Conservation (phyloP, 2,113 vertebrate genomes). For the Lynx canadensis region DNA sequence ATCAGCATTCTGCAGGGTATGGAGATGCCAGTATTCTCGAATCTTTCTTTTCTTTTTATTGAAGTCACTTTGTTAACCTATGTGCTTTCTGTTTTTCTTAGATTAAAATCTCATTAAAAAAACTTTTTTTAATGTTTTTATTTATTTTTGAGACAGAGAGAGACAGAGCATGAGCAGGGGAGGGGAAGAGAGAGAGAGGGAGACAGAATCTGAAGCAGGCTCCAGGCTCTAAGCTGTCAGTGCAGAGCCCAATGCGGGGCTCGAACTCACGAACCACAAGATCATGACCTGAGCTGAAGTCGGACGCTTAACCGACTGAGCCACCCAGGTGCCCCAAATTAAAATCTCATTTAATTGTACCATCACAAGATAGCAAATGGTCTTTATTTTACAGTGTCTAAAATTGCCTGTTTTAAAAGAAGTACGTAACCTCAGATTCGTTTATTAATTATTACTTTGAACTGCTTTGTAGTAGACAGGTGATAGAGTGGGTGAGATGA, state of each 20-base stretch:
- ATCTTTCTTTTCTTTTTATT: constrained; percentile 8
- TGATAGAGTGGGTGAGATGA: neutral
- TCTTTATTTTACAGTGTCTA: neutral
- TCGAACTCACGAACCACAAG: too few species aligned
- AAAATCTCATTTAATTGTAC: neutral
- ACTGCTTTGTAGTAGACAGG: neutral
- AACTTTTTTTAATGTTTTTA: too few species aligned
- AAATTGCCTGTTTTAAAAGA: constrained; percentile 10
- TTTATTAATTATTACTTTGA: neutral
- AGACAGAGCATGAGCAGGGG: too few species aligned
- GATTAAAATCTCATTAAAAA: neutral
- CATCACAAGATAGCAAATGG: neutral
- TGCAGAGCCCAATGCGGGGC: too few species aligned
- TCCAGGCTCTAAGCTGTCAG: too few species aligned
- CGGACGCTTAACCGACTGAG: too few species aligned
- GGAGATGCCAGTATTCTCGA: neutral
- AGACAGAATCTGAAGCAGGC: too few species aligned
- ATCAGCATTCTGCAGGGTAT: neutral
- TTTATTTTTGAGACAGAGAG: too few species aligned
- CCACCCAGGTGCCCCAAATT: neutral
- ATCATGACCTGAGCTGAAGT: too few species aligned
- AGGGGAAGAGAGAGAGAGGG: too few species aligned
- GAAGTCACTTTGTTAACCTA: neutral
- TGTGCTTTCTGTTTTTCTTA: neutral
- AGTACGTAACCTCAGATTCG: neutral